Conservation (phyloP, 1,140 invertebrate genomes). For the Halesus radiatus region DNA sequence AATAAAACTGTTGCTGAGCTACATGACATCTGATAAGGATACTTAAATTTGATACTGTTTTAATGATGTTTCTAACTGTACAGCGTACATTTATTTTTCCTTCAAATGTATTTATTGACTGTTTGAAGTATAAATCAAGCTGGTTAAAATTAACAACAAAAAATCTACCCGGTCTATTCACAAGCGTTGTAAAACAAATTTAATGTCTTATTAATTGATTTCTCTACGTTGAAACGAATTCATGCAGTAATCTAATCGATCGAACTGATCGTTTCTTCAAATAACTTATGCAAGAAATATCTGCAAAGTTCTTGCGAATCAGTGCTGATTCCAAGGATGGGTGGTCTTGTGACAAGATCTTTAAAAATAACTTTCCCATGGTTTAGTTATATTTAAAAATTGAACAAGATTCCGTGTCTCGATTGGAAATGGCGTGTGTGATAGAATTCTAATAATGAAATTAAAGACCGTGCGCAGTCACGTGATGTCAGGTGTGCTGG, state of each 20-base stretch:
- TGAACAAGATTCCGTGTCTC: too few species aligned
- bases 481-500: background rate
- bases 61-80: conserved; percentile 35
- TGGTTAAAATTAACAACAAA: conserved; percentile 4
- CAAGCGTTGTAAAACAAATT: too few species aligned
- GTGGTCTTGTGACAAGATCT: too few species aligned
- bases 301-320: too few species aligned
- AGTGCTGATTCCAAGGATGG: too few species aligned
- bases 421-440: background rate
- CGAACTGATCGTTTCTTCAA: too few species aligned
- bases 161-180: background rate
- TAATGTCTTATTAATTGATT: too few species aligned
- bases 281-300: too few species aligned
- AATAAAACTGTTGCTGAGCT: conserved; percentile 29
- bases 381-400: too few species aligned
- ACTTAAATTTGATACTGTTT: conserved; percentile 36
- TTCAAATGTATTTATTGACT: conserved; percentile 18
- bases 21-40: conserved; percentile 37
- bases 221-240: too few species aligned
- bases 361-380: too few species aligned
- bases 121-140: conserved; percentile 30
- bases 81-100: conserved; percentile 8
- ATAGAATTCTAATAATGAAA: conserved; percentile 15
- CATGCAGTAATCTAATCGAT: too few species aligned
- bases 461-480: conserved; percentile 7